Percentiles rank a stretch among this genome's conserved stretches.
Conservation (phyloP, 2,113 vertebrate species). For the Monarcha castaneiventris region DNA sequence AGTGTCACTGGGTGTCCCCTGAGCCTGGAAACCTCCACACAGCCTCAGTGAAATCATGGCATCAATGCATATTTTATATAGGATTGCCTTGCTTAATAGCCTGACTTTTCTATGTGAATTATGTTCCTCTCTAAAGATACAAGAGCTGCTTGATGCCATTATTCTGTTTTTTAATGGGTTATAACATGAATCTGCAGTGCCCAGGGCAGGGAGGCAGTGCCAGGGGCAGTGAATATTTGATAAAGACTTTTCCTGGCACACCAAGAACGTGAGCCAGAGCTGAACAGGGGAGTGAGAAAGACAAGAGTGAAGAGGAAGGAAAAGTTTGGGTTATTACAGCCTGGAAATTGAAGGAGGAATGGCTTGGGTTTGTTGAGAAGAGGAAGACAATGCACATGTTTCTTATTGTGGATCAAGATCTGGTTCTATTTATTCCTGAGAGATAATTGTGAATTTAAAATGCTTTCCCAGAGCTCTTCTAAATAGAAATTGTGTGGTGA, state of each 20-base stretch:
- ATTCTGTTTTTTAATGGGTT: not conserved
- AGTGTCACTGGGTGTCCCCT: not conserved
- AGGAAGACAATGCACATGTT: not conserved
- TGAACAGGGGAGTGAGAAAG: not conserved
- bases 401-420: not conserved
- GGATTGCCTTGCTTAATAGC: not conserved
- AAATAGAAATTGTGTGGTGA: not conserved
- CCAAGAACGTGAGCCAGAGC: not conserved
- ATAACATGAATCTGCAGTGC: not conserved
- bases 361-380: not conserved
- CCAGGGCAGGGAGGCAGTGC: not conserved
- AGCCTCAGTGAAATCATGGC: accelerated
- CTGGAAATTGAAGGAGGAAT: not conserved
- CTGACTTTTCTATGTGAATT: not conserved
- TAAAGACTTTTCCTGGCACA: not conserved
- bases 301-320: not conserved
- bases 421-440: not conserved
- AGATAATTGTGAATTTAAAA: not conserved
- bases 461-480: not conserved
- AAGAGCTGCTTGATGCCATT: not conserved
- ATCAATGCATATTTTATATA: accelerated
- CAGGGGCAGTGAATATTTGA: not conserved
- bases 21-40: accelerated
- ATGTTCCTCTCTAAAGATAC: not conserved
- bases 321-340: not conserved